Conservation (phyloP, 2,113 vertebrate genomes). For the Nothocercus julius region DNA sequence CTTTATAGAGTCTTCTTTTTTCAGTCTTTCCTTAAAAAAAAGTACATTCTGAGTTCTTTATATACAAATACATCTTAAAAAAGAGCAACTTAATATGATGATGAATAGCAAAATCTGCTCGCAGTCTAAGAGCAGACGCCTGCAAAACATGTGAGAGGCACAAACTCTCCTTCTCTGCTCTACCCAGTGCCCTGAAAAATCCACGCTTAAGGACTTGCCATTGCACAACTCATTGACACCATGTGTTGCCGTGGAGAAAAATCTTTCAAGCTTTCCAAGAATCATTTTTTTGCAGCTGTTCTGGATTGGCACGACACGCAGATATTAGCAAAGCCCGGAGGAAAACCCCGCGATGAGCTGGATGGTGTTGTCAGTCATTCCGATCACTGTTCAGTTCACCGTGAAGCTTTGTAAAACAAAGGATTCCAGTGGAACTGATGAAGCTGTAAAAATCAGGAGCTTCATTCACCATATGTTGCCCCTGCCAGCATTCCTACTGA, state of each 20-base stretch:
- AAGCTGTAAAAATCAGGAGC: neutral
- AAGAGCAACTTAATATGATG: neutral
- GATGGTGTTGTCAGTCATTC: neutral
- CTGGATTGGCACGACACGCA: neutral
- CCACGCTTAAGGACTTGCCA: neutral
- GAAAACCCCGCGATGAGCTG: neutral
- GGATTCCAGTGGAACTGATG: neutral
- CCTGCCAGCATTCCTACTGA: neutral
- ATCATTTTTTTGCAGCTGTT: neutral
- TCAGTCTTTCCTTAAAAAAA: neutral
- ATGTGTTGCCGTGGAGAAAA: neutral
- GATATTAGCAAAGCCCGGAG: neutral
- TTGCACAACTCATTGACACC: neutral
- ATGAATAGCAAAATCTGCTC: neutral
- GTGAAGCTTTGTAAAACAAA: neutral
- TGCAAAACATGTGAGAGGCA: neutral
- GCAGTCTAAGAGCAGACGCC: neutral
- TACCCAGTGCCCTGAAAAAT: neutral
- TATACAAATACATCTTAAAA: neutral
- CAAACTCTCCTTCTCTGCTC: neutral
- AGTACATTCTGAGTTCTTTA: neutral
- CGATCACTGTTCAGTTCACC: neutral
- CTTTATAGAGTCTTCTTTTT: neutral
- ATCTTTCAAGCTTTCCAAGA: neutral
- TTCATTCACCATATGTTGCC: neutral